Conservation (phyloP, 2,888 invertebrate species). For the Nomada flava region DNA sequence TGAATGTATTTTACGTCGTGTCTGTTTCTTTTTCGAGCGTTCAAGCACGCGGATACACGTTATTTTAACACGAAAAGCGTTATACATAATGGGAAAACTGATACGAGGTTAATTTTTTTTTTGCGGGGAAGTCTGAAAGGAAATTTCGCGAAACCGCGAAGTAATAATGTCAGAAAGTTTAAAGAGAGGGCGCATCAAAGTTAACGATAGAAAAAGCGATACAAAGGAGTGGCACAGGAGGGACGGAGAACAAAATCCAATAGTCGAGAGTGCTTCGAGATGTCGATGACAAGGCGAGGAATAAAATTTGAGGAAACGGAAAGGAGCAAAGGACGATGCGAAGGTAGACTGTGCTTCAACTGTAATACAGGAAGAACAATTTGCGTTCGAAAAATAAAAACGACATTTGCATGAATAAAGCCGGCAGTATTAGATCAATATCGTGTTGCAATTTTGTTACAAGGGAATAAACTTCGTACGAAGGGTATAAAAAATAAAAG, state of each 20-base stretch:
- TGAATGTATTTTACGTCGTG: too few species aligned
- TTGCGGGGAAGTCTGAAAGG: not conserved
- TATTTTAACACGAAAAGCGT: not conserved
- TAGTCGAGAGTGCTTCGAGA: not conserved
- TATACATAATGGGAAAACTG: slow-evolving; percentile 4
- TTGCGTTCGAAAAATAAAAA: not conserved
- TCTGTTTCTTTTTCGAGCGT: too few species aligned
- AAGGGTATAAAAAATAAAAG: too few species aligned
- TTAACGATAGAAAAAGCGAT: slow-evolving; percentile 15
- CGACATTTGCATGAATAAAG: not conserved
- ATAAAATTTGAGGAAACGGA: slow-evolving; percentile 9
- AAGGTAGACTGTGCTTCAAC: not conserved
- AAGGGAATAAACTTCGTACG: too few species aligned
- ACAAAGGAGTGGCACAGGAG: not conserved
- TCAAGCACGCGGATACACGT: not conserved
- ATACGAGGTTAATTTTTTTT: not conserved
- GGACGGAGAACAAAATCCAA: slow-evolving; percentile 26
- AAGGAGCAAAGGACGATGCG: not conserved
- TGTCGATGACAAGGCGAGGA: slow-evolving; percentile 8
- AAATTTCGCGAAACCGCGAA: not conserved
- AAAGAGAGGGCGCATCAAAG: slow-evolving; percentile 13
- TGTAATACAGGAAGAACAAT: not conserved
- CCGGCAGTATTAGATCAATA: too few species aligned
- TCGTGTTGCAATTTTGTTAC: too few species aligned
- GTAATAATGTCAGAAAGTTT: slow-evolving; percentile 25